These are phyloP conservation scores for Lerista edwardsae DNA, from an alignment of 2,797 vertebrate genomes.

Conservation along the genomic window DNA sequence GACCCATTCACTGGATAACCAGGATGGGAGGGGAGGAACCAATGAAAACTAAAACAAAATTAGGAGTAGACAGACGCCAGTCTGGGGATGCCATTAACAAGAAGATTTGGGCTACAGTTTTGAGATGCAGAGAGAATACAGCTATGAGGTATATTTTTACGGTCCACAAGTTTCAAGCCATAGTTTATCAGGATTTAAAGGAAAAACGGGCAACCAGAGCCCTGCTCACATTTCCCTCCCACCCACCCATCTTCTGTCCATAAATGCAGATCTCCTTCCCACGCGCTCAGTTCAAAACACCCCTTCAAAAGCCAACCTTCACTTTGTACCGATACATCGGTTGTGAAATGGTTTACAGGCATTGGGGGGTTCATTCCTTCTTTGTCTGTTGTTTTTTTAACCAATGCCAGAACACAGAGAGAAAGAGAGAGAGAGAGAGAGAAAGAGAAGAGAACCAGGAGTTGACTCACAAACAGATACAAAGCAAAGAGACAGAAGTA, in stretches of 20 bases:
- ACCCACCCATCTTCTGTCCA: slow-evolving; percentile 41
- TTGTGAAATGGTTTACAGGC: slow-evolving; percentile 61
- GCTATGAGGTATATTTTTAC: slow-evolving; percentile 76
- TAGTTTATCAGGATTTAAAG: slow-evolving; percentile 64
- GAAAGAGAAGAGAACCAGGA: slow-evolving; percentile 68
- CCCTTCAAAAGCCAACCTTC: slow-evolving; percentile 52
- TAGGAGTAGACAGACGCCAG: slow-evolving; percentile 25
- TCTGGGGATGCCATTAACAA: background rate
- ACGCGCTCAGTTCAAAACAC: slow-evolving; percentile 36
- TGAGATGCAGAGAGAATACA: slow-evolving; percentile 56
- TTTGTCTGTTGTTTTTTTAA: slow-evolving; percentile 52
- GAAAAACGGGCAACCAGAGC: slow-evolving; percentile 50
- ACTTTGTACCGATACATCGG: slow-evolving; percentile 29
- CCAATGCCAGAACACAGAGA: slow-evolving; percentile 77
- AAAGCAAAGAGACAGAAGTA: slow-evolving; percentile 83
- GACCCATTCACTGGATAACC: slow-evolving; percentile 33
- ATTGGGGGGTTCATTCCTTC: slow-evolving; percentile 65
- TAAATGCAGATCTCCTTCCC: slow-evolving; percentile 47
- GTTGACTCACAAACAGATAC: slow-evolving; percentile 82
- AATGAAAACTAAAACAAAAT: background rate
- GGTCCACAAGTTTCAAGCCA: slow-evolving; percentile 78
- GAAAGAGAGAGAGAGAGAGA: slow-evolving; percentile 63
- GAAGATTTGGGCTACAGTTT: slow-evolving; percentile 47
- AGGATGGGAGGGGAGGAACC: background rate
- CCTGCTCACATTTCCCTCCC: background rate